Conservation (phyloP, 2,888 invertebrate species). For the Corythucha ciliata region DNA sequence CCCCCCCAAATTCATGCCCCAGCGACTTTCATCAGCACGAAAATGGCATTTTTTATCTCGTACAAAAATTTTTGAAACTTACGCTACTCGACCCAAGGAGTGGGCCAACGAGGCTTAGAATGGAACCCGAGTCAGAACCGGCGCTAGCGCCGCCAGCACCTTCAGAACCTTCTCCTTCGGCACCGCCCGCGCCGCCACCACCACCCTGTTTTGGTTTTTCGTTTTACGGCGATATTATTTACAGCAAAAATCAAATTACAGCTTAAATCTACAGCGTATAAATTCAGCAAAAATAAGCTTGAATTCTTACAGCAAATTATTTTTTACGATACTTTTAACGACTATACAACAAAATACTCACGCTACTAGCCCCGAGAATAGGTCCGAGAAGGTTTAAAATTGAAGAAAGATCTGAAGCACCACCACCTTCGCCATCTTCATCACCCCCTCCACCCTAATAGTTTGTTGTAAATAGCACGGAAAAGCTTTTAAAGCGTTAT, state of each 20-base stretch:
- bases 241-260: no score
- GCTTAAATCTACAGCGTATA: no score
- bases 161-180: constrained; percentile 18
- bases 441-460: constrained; percentile 25
- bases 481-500: background rate
- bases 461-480: constrained; percentile 3
- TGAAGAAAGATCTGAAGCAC: constrained; percentile 29
- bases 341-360: constrained; percentile 16
- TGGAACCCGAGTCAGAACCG: constrained; percentile 33
- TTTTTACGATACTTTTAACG: background rate
- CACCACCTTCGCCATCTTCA: constrained; percentile 29
- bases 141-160: constrained; percentile 25
- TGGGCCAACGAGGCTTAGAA: constrained; percentile 33
- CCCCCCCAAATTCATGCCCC: background rate
- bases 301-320: constrained; percentile 1
- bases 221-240: no score
- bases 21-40: background rate
- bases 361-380: constrained; percentile 30
- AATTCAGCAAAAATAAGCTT: no score
- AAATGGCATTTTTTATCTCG: background rate
- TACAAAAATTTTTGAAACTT: constrained; percentile 8
- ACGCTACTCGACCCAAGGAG: constrained; percentile 34
- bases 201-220: no score
- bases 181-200: constrained; percentile 1
- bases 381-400: constrained; percentile 26